A percentile compares a stretch with the other conserved stretches of the same genome.
Conservation (phyloP, 2,797 vertebrate species). For the Rachycentron canadum region DNA sequence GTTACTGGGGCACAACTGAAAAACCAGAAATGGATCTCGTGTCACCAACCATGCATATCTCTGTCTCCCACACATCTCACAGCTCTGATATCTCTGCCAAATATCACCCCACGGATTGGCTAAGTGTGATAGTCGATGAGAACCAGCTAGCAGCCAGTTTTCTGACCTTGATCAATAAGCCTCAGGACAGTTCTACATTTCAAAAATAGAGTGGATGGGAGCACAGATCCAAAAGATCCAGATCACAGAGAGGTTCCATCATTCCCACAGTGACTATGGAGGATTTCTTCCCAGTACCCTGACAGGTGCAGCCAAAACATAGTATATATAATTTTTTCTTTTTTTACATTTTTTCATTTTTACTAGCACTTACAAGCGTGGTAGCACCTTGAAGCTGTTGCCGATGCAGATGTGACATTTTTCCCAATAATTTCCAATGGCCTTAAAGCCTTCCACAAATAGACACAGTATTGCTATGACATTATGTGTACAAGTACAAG, state of each 20-base stretch:
- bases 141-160: conserved; percentile 52
- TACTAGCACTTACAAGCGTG: background rate
- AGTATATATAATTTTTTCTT: background rate
- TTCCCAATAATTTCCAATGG: background rate
- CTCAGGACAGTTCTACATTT: conserved; percentile 70
- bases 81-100: conserved; percentile 62
- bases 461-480: background rate
- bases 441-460: background rate
- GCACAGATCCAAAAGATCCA: conserved; percentile 30
- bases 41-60: conserved; percentile 58
- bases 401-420: background rate
- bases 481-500: background rate
- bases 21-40: conserved; percentile 49
- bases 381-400: conserved; percentile 22
- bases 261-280: conserved; percentile 4
- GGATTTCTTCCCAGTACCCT: conserved; percentile 1
- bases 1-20: conserved; percentile 55
- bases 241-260: conserved; percentile 34
- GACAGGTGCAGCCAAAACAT: conserved; percentile 24
- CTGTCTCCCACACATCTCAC: conserved; percentile 67
- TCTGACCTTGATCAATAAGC: conserved; percentile 70
- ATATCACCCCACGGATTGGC: conserved; percentile 54
- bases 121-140: conserved; percentile 49
- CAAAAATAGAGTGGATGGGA: conserved; percentile 55
- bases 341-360: no score